Evolutionary conservation across 2,113 vertebrate genomes (phyloP).

Genomic region (Bubo bubo): DNA sequence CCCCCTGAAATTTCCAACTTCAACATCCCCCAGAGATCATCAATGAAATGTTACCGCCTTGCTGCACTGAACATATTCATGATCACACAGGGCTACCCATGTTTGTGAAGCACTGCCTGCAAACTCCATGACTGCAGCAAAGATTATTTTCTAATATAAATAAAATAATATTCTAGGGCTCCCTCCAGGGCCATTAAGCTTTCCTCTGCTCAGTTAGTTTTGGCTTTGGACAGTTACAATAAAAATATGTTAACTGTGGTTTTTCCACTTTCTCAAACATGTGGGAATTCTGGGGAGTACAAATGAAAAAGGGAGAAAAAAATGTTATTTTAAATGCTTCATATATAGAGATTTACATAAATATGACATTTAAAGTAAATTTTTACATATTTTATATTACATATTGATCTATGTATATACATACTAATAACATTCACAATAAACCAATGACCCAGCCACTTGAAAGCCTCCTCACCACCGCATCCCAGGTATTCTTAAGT

Average conservation of each 20-base stretch:
- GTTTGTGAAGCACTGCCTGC: neutral
- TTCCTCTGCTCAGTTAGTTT: conserved; percentile 2
- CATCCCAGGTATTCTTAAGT: rapidly evolving
- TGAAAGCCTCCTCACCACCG: neutral
- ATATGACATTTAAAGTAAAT: neutral
- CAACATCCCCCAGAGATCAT: neutral
- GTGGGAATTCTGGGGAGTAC: neutral
- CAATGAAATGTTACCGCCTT: neutral
- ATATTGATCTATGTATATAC: neutral
- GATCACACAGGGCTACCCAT: neutral
- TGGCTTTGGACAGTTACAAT: neutral
- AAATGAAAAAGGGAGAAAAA: neutral
- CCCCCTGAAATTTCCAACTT: neutral
- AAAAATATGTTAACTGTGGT: neutral
- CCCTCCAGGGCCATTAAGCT: neutral
- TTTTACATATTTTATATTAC: neutral
- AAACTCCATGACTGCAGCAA: neutral
- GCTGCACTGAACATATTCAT: neutral
- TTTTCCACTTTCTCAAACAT: neutral
- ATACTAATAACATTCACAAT: neutral
- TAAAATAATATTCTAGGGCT: conserved; percentile 1
- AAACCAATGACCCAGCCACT: neutral
- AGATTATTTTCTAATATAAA: neutral
- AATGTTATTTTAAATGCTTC: neutral
- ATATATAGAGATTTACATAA: neutral